phyloP scores from a whole-genome alignment of 2,113 vertebrate genomes.

The Hassar affinis region DNA sequence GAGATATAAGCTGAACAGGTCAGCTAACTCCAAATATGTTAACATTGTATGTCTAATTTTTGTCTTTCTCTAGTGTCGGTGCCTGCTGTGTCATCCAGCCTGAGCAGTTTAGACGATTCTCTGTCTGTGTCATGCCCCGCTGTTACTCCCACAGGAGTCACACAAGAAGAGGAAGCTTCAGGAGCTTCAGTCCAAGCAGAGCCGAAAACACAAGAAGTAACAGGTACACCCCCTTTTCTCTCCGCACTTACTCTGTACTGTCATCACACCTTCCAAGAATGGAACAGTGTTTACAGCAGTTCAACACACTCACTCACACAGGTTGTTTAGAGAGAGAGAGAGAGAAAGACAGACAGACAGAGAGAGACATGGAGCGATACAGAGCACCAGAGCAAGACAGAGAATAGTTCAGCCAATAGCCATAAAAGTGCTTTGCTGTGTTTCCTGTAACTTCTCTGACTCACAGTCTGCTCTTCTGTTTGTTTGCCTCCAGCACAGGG shows the following conservation, averaged over 20 bases:
- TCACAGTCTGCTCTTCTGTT: conserved; percentile 7
- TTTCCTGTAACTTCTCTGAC: not conserved
- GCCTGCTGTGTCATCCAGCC: conserved; percentile 67
- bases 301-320: not conserved
- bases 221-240: conserved; percentile 64
- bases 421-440: conserved; percentile 27
- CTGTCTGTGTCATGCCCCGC: conserved; percentile 71
- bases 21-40: not conserved
- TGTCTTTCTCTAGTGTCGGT: not conserved
- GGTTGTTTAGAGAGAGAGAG: not conserved
- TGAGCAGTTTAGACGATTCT: conserved; percentile 77
- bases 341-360: not conserved
- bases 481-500: conserved; percentile 8
- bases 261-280: not conserved
- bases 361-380: not conserved
- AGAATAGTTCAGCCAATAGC: not conserved
- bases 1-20: not conserved
- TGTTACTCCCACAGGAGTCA: conserved; percentile 61
- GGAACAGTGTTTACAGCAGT: not conserved
- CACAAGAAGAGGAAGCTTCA: conserved; percentile 72
- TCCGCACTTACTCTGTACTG: not conserved
- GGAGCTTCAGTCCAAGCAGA: conserved; percentile 70
- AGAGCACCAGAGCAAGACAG: too few relatives aligned
- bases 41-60: not conserved
- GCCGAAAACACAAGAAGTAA: conserved; percentile 76